Evolutionary conservation across 2,888 invertebrate species (phyloP).

Genomic region (Drosophila melanosoma): DNA sequence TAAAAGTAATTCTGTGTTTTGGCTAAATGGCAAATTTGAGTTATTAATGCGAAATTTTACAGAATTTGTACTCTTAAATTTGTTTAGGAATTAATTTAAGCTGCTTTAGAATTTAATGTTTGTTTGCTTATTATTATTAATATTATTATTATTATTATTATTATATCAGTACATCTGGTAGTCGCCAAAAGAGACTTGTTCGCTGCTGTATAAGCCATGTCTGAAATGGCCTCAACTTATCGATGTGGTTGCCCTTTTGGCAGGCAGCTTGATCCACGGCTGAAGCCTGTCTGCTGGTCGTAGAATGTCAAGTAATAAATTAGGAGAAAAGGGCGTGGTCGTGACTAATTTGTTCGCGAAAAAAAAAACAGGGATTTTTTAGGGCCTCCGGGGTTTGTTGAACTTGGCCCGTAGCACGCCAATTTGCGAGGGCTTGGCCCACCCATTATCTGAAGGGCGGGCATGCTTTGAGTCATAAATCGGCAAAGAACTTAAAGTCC

Average conservation of each 20-base stretch:
- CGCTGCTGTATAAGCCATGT: background rate
- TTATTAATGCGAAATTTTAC: background rate
- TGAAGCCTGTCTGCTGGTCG: conserved; percentile 36
- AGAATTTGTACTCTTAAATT: background rate
- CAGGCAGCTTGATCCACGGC: conserved; percentile 26
- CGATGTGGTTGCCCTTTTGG: conserved; percentile 3
- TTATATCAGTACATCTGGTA: conserved; percentile 8
- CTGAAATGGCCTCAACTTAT: conserved; percentile 21
- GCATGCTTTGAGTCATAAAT: conserved; percentile 33
- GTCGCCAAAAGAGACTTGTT: background rate
- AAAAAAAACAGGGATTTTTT: conserved; percentile 22
- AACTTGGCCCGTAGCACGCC: conserved; percentile 36
- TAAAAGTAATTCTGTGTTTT: background rate
- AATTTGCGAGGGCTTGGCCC: conserved; percentile 18
- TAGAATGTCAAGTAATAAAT: conserved; percentile 73
- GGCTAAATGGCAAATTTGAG: background rate
- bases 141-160: background rate
- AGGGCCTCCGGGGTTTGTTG: conserved; percentile 26
- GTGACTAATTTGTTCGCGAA: conserved; percentile 57
- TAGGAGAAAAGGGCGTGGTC: conserved; percentile 63
- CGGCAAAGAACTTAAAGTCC: conserved; percentile 2
- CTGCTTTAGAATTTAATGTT: background rate
- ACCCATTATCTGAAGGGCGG: background rate
- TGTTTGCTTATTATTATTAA: background rate
- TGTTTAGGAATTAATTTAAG: background rate